Conservation (phyloP, 2,797 vertebrate genomes). For the Dallia pectoralis region DNA sequence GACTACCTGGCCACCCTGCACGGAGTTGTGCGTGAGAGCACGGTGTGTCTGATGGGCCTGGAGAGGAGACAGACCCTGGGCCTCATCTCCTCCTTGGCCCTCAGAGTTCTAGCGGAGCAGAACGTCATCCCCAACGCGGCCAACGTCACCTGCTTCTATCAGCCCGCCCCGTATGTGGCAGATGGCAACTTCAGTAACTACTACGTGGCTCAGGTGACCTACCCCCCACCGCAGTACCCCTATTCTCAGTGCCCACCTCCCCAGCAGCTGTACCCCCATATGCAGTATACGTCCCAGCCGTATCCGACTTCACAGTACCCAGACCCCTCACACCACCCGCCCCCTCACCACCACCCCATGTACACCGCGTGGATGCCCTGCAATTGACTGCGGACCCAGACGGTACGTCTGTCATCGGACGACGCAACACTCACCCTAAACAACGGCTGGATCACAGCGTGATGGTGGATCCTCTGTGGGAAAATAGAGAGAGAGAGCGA, state of each 20-base stretch:
- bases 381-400: conserved; percentile 75
- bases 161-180: conserved; percentile 93
- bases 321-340: conserved; percentile 54
- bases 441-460: conserved; percentile 9
- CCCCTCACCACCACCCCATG: conserved; percentile 79
- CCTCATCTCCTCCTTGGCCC: conserved; percentile 92
- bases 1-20: conserved; percentile 96
- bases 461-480: not conserved
- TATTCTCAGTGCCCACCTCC: conserved; percentile 37
- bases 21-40: conserved; percentile 94
- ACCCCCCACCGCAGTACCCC: conserved; percentile 81
- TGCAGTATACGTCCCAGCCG: conserved; percentile 72
- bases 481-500: not conserved
- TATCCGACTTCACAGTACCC: conserved; percentile 58
- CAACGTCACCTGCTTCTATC: conserved; percentile 98
- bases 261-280: conserved; percentile 37
- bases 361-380: conserved; percentile 94
- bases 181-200: conserved; percentile 99
- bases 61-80: conserved; percentile 93
- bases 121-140: conserved; percentile 94
- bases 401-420: not conserved
- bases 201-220: conserved; percentile 94
- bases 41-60: conserved; percentile 97
- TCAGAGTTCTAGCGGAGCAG: conserved; percentile 91
- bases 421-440: conserved; percentile 11